A percentile compares a stretch with the other conserved stretches of the same genome.
phyloP scores from a whole-genome alignment of 2,113 vertebrate species.

The Egretta garzetta region DNA sequence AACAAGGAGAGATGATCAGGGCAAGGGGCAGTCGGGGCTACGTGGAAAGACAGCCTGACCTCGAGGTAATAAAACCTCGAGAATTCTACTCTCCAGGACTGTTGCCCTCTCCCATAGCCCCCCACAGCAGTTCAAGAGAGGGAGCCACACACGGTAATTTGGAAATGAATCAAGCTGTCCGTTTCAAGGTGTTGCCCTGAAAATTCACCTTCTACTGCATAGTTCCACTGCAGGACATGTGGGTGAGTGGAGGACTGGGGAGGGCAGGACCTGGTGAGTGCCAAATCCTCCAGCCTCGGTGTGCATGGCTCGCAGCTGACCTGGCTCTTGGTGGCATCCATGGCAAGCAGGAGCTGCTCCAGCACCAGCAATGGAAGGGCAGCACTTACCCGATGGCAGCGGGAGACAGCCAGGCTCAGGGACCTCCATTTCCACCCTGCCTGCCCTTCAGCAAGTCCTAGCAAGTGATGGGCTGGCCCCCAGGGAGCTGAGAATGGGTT shows the following conservation, averaged over 20 bases:
- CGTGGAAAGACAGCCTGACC: not conserved
- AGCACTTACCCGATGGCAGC: not conserved
- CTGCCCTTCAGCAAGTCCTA: not conserved
- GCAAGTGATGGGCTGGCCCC: not conserved
- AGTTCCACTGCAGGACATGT: accelerated
- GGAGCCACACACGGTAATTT: not conserved
- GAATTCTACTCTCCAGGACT: not conserved
- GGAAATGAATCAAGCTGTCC: not conserved
- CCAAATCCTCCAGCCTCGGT: accelerated
- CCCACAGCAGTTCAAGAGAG: not conserved
- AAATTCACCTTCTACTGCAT: not conserved
- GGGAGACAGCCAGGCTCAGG: not conserved
- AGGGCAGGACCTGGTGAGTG: not conserved
- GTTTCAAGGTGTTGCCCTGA: not conserved
- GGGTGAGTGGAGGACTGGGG: not conserved
- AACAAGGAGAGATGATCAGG: not conserved
- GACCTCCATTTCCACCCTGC: accelerated
- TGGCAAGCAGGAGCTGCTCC: not conserved
- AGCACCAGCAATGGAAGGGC: accelerated
- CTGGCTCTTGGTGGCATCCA: not conserved
- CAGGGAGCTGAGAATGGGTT: not conserved
- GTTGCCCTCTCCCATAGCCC: not conserved
- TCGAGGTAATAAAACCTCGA: accelerated
- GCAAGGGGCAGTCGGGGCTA: accelerated
- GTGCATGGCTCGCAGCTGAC: accelerated